Evolutionary conservation across 2,113 vertebrate species (phyloP).

Genomic region (Dasyornis broadbenti): DNA sequence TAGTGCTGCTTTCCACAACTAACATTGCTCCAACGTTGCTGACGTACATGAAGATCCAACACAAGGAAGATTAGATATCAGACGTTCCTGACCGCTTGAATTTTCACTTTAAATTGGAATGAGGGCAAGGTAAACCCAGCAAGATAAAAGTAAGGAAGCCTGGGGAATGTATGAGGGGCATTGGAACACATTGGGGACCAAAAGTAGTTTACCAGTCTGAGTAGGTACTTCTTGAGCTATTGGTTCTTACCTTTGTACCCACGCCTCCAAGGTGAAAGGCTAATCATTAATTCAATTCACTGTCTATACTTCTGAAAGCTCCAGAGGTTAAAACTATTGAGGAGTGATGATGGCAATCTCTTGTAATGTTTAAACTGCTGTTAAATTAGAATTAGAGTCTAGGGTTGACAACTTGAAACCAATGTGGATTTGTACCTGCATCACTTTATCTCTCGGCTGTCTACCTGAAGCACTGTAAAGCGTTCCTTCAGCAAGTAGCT

Average conservation of each 20-base stretch:
- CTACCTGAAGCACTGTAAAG: background rate
- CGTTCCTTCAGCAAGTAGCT: background rate
- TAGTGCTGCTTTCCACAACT: background rate
- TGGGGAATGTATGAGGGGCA: background rate
- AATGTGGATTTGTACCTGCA: conserved; percentile 13
- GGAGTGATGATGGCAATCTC: conserved; percentile 28
- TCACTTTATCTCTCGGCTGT: background rate
- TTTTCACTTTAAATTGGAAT: background rate
- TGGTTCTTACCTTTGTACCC: background rate
- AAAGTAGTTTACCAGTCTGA: background rate
- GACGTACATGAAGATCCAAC: background rate
- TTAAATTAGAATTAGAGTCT: conserved; percentile 55
- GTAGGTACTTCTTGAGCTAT: background rate
- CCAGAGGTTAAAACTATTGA: conserved; percentile 35
- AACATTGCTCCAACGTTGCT: background rate
- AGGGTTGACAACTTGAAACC: conserved; percentile 14
- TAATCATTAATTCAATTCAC: conserved; percentile 44
- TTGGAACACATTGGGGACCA: background rate
- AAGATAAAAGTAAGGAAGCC: background rate
- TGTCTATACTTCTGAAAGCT: conserved; percentile 25
- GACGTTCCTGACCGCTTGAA: background rate
- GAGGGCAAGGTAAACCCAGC: background rate
- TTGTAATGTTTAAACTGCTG: conserved; percentile 56
- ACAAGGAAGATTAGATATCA: background rate
- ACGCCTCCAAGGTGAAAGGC: background rate